Base-by-base conservation (phyloP, 2,797 vertebrate genomes). In the Clarias laeviceps region DNA sequence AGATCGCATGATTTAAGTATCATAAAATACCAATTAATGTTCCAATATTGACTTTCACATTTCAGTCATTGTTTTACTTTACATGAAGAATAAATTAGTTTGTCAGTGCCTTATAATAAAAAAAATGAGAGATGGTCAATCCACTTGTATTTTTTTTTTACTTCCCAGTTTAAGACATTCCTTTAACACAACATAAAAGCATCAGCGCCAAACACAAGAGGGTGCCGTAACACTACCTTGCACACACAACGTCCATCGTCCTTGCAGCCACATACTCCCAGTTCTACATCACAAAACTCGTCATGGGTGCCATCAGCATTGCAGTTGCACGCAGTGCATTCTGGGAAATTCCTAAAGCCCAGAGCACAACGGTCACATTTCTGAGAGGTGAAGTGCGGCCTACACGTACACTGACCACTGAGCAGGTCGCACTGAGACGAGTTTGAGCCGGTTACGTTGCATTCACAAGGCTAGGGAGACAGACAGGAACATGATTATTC, bases 321-420 rank as follows among this genome's bases (percentile, higher is more conserved):
- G 34, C 98, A 99, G 88, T 95, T 93, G 83, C 98, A 99, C 0
- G 95, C 90, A 2, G 93, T 89, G 77, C 98, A 99, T 80, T 94
- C 90, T 0, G 98, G 98, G 91, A 96, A 98, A 90, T 94, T 93
- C 86, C 95, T 92, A 93, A 95, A 94, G 69, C 98, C 98, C 37
- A 94, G 73, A 2, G 94, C 92, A 86, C 98, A 99, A 3, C 54
- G 92, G 37, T 94, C 92, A 69, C 98, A 99, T 82, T 85, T 92
- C 64, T 1, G 89, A 3, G 96, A 96, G 14, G 93, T 91, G 89
- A 97, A 98, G 1, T 93, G 95, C 0, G 20, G 77, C 79, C 87
- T 94, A 91, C 98, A 99, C 0, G 0, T 91, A 90, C 98, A 99
- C 3, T 92, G 95, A 5, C 97, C 97, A 0, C 91, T 96, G 72